Evolutionary conservation across 2,797 vertebrate genomes (phyloP).

Genomic region (Valencia hispanica): DNA sequence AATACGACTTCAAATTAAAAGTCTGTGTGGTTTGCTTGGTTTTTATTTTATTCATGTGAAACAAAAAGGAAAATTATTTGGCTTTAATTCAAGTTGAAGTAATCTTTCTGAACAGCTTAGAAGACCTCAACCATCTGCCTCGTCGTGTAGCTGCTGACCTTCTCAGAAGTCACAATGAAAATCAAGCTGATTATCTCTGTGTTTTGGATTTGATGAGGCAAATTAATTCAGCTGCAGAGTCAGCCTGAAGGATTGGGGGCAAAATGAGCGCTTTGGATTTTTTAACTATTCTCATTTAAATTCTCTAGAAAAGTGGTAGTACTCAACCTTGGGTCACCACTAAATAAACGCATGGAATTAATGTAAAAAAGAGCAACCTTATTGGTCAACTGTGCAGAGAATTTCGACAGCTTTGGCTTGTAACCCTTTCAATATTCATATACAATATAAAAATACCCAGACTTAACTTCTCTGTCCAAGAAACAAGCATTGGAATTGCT

Average conservation of each 20-base stretch:
- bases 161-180: conserved; percentile 46
- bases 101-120: conserved; percentile 20
- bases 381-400: conserved; percentile 33
- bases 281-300: conserved; percentile 7
- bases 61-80: conserved; percentile 6
- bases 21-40: background rate
- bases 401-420: conserved; percentile 2
- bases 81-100: background rate
- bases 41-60: background rate
- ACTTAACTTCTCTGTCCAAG: background rate
- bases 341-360: background rate
- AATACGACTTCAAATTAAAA: background rate
- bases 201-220: conserved; percentile 31
- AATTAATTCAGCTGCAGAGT: conserved; percentile 46
- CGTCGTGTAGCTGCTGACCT: conserved; percentile 45
- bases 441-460: background rate
- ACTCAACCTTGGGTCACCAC: conserved; percentile 7
- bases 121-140: conserved; percentile 33
- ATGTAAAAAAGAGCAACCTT: conserved; percentile 8
- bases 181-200: conserved; percentile 36
- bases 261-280: conserved; percentile 1
- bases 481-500: background rate
- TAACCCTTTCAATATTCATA: background rate
- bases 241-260: conserved; percentile 20
- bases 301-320: conserved; percentile 6